phyloP scores from a whole-genome alignment of 2,888 invertebrate species.

The Deroplatys truncata region DNA sequence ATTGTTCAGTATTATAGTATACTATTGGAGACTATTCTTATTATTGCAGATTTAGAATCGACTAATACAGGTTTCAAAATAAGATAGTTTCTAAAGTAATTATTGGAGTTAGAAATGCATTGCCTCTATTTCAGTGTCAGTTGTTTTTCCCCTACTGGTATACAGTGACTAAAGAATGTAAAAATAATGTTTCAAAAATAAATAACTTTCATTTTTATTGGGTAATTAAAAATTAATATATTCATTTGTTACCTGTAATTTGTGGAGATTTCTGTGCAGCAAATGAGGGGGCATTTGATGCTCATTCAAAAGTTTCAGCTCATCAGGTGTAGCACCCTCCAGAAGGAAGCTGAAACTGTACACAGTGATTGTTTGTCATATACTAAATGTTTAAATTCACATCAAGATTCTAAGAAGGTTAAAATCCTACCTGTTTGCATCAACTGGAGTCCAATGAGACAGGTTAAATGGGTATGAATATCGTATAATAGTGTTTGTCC shows the following conservation, averaged over 20 bases:
- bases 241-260: background rate
- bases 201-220: too few species aligned
- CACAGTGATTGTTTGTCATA: background rate
- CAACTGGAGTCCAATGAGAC: background rate
- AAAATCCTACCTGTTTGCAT: background rate
- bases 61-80: too few species aligned
- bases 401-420: background rate
- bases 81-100: too few species aligned
- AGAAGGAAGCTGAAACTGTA: conserved; percentile 13
- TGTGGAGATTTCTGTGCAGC: background rate
- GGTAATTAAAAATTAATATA: too few species aligned
- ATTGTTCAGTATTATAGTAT: too few species aligned
- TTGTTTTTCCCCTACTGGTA: too few species aligned
- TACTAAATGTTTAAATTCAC: background rate
- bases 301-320: background rate
- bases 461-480: background rate
- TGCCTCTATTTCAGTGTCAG: too few species aligned
- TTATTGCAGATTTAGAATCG: too few species aligned
- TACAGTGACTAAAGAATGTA: too few species aligned
- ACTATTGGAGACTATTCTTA: too few species aligned
- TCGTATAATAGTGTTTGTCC: background rate
- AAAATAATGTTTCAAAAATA: too few species aligned
- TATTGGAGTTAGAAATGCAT: too few species aligned
- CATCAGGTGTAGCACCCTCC: conserved; percentile 19
- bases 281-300: background rate